A percentile compares a stretch with the other conserved stretches of the same genome.
Evolutionary conservation across 2,113 vertebrate genomes (phyloP).

Genomic region (Paradoxurus hermaphroditus): DNA sequence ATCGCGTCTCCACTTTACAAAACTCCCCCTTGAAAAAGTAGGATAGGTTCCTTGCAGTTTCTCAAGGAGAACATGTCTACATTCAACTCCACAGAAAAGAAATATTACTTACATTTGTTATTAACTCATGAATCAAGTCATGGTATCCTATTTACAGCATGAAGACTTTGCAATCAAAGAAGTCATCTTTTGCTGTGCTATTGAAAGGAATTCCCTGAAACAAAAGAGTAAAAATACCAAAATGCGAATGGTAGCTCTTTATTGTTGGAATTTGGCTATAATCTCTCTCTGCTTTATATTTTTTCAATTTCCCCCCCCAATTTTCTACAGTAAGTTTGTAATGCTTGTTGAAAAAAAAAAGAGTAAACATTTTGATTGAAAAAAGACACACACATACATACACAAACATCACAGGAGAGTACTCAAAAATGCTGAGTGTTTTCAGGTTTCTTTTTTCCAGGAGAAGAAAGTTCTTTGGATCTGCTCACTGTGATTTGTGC

Average conservation of each 20-base stretch:
- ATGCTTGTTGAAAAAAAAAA: neutral
- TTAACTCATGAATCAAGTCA: neutral
- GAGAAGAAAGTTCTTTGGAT: constrained; percentile 54
- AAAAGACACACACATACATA: neutral
- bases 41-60: neutral
- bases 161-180: neutral
- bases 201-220: neutral
- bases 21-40: neutral
- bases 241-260: neutral
- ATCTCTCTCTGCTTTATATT: neutral
- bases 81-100: neutral
- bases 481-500: constrained; percentile 55
- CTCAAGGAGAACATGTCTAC: neutral
- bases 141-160: neutral
- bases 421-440: neutral
- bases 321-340: neutral
- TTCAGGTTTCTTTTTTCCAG: neutral
- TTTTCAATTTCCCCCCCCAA: neutral
- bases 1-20: accelerated
- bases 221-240: neutral
- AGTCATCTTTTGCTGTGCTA: neutral
- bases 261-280: neutral
- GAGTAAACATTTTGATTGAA: constrained; percentile 4
- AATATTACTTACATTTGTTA: neutral
- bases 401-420: neutral